Evolutionary conservation across 2,797 vertebrate species (phyloP).

Genomic region (Takifugu ocellatus): DNA sequence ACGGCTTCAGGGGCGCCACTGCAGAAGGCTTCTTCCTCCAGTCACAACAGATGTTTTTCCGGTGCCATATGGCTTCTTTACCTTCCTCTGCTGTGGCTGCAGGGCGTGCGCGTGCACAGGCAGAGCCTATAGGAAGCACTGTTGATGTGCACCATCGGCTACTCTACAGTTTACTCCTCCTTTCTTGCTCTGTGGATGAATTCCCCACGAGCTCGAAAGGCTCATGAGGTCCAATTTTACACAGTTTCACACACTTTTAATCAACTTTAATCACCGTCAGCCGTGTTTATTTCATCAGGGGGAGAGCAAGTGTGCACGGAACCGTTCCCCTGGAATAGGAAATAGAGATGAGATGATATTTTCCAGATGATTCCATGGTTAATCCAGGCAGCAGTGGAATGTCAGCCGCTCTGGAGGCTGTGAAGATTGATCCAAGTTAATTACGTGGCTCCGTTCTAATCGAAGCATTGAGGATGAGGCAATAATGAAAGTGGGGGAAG

Average conservation of each 20-base stretch:
- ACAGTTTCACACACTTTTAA: too few species aligned
- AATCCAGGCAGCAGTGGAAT: not conserved
- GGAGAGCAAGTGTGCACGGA: not conserved
- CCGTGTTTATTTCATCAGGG: not conserved
- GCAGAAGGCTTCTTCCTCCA: constrained; percentile 14
- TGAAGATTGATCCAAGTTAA: not conserved
- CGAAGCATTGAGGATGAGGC: not conserved
- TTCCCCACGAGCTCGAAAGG: too few species aligned
- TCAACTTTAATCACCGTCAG: too few species aligned
- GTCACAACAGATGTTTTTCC: constrained; percentile 47
- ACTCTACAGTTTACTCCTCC: too few species aligned
- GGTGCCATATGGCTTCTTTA: constrained; percentile 42
- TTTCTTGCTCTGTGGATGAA: too few species aligned
- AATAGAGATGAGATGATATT: not conserved
- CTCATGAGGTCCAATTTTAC: too few species aligned
- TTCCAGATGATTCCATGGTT: too few species aligned
- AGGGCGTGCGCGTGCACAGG: constrained; percentile 18
- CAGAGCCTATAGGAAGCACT: constrained; percentile 8
- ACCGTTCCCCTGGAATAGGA: not conserved
- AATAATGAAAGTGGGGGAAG: not conserved
- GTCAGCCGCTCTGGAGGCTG: not conserved
- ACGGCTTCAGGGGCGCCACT: constrained; percentile 20
- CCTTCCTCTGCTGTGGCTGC: constrained; percentile 38
- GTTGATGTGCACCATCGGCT: too few species aligned
- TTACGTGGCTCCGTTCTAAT: not conserved